These are phyloP conservation scores for Drosophila nikananu DNA, from an alignment of 1,140 invertebrate species.

Conservation along the genomic window DNA sequence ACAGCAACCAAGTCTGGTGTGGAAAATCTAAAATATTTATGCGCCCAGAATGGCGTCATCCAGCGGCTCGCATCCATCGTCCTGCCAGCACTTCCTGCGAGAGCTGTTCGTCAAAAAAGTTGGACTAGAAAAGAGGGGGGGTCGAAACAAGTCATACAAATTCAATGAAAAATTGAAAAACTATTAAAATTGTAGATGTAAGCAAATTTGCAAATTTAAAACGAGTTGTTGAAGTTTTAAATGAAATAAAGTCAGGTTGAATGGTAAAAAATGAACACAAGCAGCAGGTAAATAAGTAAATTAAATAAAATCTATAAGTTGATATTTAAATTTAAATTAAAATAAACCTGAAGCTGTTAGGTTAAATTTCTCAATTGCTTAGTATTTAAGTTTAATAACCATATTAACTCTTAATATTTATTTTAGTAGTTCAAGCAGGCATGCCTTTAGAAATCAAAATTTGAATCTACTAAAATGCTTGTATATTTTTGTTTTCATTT, in stretches of 20 bases:
- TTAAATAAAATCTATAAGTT: background rate
- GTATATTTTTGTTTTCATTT: slow-evolving; percentile 16
- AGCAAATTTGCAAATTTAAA: slow-evolving; percentile 21
- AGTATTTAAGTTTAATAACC: background rate
- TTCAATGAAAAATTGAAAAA: slow-evolving; percentile 65
- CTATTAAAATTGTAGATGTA: slow-evolving; percentile 64
- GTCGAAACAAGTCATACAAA: slow-evolving; percentile 49
- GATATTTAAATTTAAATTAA: too few relatives aligned
- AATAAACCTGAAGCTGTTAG: background rate
- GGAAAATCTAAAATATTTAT: slow-evolving; percentile 80
- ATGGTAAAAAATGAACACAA: background rate
- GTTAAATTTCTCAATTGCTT: background rate
- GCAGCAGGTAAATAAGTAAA: background rate
- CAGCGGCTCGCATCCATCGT: slow-evolving; percentile 57
- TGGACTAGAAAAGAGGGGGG: slow-evolving; percentile 13
- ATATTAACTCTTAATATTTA: background rate
- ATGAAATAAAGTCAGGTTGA: background rate
- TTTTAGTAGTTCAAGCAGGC: background rate
- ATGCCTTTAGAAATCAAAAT: slow-evolving; percentile 9
- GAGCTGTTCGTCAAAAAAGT: slow-evolving; percentile 69
- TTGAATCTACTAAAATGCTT: slow-evolving; percentile 8
- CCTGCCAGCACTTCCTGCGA: slow-evolving; percentile 34
- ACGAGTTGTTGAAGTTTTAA: slow-evolving; percentile 1
- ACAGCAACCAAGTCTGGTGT: slow-evolving; percentile 48
- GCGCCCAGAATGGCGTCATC: slow-evolving; percentile 59